phyloP scores from a whole-genome alignment of 92 coral and sea anemone species.

The Phenganax subtilis region DNA sequence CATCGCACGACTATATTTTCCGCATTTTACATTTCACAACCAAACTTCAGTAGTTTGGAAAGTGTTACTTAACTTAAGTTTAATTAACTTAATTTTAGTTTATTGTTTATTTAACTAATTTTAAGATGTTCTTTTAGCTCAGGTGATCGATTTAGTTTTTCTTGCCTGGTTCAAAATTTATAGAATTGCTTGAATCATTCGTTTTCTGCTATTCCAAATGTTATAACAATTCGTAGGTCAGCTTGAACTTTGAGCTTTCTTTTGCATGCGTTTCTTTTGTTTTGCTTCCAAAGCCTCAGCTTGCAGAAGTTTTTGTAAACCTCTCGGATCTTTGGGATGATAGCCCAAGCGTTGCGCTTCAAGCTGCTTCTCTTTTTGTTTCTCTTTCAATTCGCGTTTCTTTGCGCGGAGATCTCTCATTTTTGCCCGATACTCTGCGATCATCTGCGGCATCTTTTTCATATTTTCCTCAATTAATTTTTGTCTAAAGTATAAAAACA shows the following conservation, averaged over 20 bases:
- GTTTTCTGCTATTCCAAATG: background rate
- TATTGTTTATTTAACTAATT: too few species aligned
- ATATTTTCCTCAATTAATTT: constrained; percentile 84
- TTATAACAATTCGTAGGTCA: background rate
- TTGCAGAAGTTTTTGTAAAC: constrained; percentile 59
- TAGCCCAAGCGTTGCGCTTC: constrained; percentile 83
- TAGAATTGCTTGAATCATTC: background rate
- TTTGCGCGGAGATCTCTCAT: constrained; percentile 74
- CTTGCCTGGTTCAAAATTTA: too few species aligned
- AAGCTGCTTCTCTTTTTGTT: constrained; percentile 59
- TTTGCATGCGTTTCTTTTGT: constrained; percentile 58
- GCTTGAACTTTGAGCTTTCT: constrained; percentile 30
- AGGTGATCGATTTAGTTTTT: too few species aligned
- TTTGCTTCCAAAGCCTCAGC: constrained; percentile 45
- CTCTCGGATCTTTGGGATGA: constrained; percentile 88
- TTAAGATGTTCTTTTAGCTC: too few species aligned
- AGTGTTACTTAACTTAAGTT: too few species aligned
- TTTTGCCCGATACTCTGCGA: constrained; percentile 77
- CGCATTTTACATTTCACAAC: too few species aligned
- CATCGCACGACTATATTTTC: too few species aligned
- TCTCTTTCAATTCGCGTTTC: constrained; percentile 59
- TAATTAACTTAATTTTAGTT: too few species aligned
- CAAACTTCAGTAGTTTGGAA: too few species aligned
- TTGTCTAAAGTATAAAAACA: constrained; percentile 45
- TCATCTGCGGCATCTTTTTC: constrained; percentile 90